These are phyloP conservation scores for Ispidina lecontei DNA, from an alignment of 2,797 vertebrate species.

Conservation along the genomic window DNA sequence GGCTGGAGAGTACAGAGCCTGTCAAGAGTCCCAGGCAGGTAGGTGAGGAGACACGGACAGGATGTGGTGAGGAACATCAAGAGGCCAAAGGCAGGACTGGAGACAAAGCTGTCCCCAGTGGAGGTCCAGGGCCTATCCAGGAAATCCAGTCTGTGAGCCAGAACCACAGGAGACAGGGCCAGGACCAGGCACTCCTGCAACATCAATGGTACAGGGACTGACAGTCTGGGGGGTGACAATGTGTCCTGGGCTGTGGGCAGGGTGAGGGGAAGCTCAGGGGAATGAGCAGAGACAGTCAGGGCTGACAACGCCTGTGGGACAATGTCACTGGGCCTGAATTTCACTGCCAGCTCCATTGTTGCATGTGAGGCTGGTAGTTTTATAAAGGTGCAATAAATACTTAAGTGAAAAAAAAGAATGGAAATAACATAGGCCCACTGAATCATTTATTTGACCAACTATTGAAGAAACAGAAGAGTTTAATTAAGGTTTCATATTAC, in stretches of 20 bases:
- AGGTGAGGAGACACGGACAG: background rate
- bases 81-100: background rate
- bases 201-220: background rate
- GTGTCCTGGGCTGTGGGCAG: background rate
- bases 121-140: background rate
- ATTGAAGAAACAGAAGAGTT: background rate
- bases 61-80: background rate
- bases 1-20: background rate
- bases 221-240: rapidly evolving
- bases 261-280: background rate
- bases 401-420: background rate
- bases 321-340: background rate
- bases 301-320: no score
- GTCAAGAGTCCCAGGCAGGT: background rate
- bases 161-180: background rate
- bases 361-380: background rate
- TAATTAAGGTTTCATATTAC: background rate
- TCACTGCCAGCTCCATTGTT: background rate
- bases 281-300: background rate
- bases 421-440: background rate
- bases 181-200: background rate
- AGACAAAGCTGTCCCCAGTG: background rate
- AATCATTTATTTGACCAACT: background rate
- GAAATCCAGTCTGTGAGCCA: background rate
- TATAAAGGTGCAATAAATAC: background rate